Evolutionary conservation across 1,140 invertebrate genomes (phyloP).

Genomic region (Euwallacea fornicatus): DNA sequence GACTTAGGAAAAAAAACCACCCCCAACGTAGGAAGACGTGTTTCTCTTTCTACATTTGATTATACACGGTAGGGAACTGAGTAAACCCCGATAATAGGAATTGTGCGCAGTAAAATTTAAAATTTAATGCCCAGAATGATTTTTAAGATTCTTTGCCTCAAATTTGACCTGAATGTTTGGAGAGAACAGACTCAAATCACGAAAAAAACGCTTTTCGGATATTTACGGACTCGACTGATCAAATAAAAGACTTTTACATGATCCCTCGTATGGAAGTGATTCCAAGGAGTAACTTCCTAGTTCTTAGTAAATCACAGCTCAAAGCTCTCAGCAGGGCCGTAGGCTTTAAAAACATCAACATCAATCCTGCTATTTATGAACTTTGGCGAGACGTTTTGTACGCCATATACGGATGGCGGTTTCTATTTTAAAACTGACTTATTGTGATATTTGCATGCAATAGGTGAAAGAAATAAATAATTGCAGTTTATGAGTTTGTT

Average conservation of each 20-base stretch:
- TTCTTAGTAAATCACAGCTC: conserved; percentile 46
- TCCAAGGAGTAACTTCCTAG: conserved; percentile 38
- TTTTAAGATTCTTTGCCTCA: neutral
- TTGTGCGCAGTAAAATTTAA: neutral
- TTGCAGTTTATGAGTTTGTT: conserved; percentile 28
- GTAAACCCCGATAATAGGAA: too few relatives aligned
- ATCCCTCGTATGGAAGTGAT: too few relatives aligned
- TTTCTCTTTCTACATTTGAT: too few relatives aligned
- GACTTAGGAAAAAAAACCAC: too few relatives aligned
- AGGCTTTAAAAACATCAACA: conserved; percentile 45
- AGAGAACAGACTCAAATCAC: neutral
- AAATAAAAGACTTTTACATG: too few relatives aligned
- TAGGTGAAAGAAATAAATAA: conserved; percentile 37
- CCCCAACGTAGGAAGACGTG: too few relatives aligned
- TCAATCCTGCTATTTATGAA: conserved; percentile 46
- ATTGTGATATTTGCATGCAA: conserved; percentile 37
- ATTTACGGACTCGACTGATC: too few relatives aligned
- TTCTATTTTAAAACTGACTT: conserved; percentile 39
- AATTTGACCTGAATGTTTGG: neutral
- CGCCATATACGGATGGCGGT: conserved; percentile 29
- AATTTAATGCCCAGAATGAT: neutral
- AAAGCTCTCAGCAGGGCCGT: conserved; percentile 44
- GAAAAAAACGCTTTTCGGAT: neutral
- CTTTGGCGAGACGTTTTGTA: conserved; percentile 39
- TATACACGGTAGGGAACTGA: too few relatives aligned